Evolutionary conservation across 2,888 invertebrate genomes (phyloP).

Genomic region (Epinotia nisella): DNA sequence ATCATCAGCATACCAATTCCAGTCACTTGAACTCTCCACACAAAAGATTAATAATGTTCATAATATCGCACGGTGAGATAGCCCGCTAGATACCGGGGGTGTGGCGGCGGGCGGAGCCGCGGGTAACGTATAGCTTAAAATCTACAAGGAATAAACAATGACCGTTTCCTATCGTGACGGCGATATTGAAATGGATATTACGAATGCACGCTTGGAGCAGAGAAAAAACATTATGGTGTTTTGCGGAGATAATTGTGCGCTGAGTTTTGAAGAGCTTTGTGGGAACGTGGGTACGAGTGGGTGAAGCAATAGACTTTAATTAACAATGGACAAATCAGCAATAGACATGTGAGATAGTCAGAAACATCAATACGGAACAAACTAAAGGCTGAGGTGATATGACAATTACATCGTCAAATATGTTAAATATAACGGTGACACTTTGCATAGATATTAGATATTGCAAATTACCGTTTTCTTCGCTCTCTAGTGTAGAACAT

Average conservation of each 20-base stretch:
- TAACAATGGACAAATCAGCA: background rate
- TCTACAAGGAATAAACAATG: conserved; percentile 67
- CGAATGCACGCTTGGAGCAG: conserved; percentile 44
- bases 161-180: conserved; percentile 51
- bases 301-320: background rate
- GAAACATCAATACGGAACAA: background rate
- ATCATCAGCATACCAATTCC: conserved; percentile 25
- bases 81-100: conserved; percentile 66
- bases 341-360: background rate
- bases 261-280: background rate
- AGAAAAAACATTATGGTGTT: conserved; percentile 13
- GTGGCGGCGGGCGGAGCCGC: conserved; percentile 73
- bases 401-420: no score
- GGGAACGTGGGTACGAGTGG: background rate
- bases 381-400: no score
- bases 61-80: conserved; percentile 68
- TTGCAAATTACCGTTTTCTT: no score
- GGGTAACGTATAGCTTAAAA: conserved; percentile 61
- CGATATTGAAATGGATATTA: conserved; percentile 52
- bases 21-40: conserved; percentile 43
- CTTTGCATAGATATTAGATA: no score
- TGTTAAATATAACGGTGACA: no score
- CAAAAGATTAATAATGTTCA: conserved; percentile 61
- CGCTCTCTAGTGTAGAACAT: no score
- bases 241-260: conserved; percentile 2